These are phyloP conservation scores for Cydia fagiglandana DNA, from an alignment of 1,140 invertebrate genomes.

Conservation along the genomic window DNA sequence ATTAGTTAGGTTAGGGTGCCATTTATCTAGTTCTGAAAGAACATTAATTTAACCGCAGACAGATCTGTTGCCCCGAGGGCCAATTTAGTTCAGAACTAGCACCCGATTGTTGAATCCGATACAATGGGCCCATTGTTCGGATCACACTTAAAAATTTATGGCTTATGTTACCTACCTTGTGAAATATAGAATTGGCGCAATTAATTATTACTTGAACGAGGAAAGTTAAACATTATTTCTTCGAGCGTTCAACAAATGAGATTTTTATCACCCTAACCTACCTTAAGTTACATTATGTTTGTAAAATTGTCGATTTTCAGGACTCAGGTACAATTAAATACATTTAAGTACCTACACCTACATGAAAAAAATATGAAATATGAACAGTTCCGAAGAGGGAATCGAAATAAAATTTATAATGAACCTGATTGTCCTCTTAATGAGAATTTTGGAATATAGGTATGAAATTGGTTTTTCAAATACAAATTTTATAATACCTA, in stretches of 20 bases:
- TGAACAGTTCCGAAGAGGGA: too few species aligned
- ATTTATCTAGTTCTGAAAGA: slow-evolving; percentile 47
- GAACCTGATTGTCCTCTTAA: too few species aligned
- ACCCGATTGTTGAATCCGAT: slow-evolving; percentile 21
- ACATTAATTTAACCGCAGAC: slow-evolving; percentile 51
- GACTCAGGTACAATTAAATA: too few species aligned
- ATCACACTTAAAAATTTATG: slow-evolving; percentile 27
- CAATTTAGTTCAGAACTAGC: slow-evolving; percentile 31
- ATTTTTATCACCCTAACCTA: background rate
- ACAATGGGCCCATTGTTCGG: slow-evolving; percentile 25
- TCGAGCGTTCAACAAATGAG: background rate
- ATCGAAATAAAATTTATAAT: too few species aligned
- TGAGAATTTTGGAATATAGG: too few species aligned
- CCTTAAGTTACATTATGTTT: background rate
- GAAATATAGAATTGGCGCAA: slow-evolving; percentile 3
- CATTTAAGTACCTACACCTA: too few species aligned
- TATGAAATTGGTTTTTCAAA: too few species aligned
- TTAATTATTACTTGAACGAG: slow-evolving; percentile 2
- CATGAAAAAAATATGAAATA: too few species aligned
- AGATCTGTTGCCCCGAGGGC: slow-evolving; percentile 33
- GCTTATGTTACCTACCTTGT: slow-evolving; percentile 29
- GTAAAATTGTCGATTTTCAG: too few species aligned
- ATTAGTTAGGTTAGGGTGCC: slow-evolving; percentile 35
- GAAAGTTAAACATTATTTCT: background rate
- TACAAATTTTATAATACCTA: too few species aligned